Conservation (phyloP, 2,113 vertebrate genomes). For the Bettongia penicillata region DNA sequence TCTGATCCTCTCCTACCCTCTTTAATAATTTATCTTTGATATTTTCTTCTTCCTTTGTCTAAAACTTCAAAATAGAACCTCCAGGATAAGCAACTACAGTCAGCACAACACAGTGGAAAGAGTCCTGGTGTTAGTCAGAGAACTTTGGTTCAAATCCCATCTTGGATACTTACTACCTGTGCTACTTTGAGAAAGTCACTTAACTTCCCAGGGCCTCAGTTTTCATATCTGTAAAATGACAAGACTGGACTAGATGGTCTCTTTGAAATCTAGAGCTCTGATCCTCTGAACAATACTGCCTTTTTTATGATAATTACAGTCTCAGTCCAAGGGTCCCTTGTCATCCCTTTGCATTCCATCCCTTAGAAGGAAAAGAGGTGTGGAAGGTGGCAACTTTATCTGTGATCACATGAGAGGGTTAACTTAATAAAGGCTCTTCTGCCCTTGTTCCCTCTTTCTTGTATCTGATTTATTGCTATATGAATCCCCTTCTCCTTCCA, state of each 20-base stretch:
- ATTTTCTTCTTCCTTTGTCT: neutral
- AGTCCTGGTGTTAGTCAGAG: neutral
- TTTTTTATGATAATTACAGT: neutral
- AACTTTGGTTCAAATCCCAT: neutral
- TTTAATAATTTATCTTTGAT: neutral
- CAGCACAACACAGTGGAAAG: neutral
- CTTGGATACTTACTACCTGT: neutral
- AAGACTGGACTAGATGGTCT: neutral
- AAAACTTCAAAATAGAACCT: neutral
- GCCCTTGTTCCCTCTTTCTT: neutral
- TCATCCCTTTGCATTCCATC: neutral
- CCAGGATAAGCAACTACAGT: neutral
- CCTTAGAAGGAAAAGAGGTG: neutral
- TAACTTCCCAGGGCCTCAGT: neutral
- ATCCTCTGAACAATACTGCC: neutral
- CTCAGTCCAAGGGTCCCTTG: neutral
- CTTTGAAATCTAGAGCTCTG: neutral
- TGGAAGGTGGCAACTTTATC: neutral
- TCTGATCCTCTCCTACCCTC: neutral
- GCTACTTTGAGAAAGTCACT: neutral
- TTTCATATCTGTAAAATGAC: neutral
- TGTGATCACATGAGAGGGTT: neutral
- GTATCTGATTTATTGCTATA: neutral
- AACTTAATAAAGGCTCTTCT: neutral
- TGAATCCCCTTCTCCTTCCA: neutral